phyloP scores from a whole-genome alignment of 2,113 vertebrate genomes.

The Ochotona curzoniae region DNA sequence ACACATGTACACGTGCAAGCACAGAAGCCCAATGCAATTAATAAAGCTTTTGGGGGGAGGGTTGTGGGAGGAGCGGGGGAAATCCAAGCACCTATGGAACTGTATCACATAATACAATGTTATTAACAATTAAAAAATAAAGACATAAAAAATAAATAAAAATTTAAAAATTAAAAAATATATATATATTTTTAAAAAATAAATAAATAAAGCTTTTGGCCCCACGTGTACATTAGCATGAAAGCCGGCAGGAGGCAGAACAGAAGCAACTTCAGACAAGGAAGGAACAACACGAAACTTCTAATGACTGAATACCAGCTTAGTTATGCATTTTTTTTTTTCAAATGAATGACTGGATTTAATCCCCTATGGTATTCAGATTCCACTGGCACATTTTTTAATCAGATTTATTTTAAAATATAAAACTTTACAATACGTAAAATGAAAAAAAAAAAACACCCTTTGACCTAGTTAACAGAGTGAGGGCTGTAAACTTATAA shows the following conservation, averaged over 20 bases:
- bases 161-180: no score
- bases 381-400: not conserved
- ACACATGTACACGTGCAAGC: not conserved
- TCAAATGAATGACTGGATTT: not conserved
- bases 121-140: no score
- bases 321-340: not conserved
- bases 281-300: conserved; percentile 18
- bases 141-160: no score
- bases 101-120: no score
- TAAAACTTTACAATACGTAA: conserved; percentile 11
- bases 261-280: conserved; percentile 1
- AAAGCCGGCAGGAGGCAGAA: not conserved
- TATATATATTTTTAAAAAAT: no score
- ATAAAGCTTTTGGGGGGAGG: no score
- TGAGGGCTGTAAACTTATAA: conserved; percentile 11
- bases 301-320: not conserved
- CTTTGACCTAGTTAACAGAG: not conserved
- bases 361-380: not conserved
- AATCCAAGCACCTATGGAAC: no score
- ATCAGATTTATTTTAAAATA: not conserved
- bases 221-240: not conserved
- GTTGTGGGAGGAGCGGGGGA: no score
- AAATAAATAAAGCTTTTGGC: no score
- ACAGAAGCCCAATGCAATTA: not conserved
- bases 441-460: not conserved